Evolutionary conservation across 2,888 invertebrate species (phyloP), one percentile per base, ranked within the genome.

Genomic region (Apodemia zela): DNA sequence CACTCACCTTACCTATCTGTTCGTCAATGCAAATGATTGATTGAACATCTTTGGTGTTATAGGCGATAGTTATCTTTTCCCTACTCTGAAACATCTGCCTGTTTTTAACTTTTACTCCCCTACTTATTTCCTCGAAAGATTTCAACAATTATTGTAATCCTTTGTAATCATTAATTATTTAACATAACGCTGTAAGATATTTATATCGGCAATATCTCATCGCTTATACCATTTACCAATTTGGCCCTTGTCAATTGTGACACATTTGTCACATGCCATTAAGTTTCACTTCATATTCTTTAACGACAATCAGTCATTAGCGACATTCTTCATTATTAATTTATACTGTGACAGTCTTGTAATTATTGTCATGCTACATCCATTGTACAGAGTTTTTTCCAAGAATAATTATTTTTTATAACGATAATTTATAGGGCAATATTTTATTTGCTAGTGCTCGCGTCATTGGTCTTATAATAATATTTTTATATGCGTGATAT

Each of bases 261-360:
- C 79, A 78, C 72, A 80, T 68, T 68, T 66, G 69, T 68, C 70
- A 70, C 68, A 65, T 82, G 78, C 80, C 77, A 81, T 82, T 82
- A 80, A 79, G 77, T 80, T 79, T 79, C 76, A 77, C 77, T 82
- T 77, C 77, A 75, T 73, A 76, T 73, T 72, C 74, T 67, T 71
- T 72, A 73, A 75, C 74, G 77, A 74, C 72, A 74, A 78, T 80
- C 68, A 69, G 67, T 73, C 69, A 72, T 69, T 70, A 71, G 61
- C 66, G 54, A 49, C 61, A 63, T 51, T 49, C 54, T 58, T 51
- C 51, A 51, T 51, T 51, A 51, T 51, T 51, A 51, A 51, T 51
- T 51, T 51, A 51, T 51, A 51, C 51, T 51, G 51, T 51, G 51
- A 21, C 51, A 51, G 51, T 21, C 21, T 11, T 11, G 51, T 51